Evolutionary conservation across 2,113 vertebrate genomes (phyloP).

Genomic region (Ailuropoda melanoleuca): DNA sequence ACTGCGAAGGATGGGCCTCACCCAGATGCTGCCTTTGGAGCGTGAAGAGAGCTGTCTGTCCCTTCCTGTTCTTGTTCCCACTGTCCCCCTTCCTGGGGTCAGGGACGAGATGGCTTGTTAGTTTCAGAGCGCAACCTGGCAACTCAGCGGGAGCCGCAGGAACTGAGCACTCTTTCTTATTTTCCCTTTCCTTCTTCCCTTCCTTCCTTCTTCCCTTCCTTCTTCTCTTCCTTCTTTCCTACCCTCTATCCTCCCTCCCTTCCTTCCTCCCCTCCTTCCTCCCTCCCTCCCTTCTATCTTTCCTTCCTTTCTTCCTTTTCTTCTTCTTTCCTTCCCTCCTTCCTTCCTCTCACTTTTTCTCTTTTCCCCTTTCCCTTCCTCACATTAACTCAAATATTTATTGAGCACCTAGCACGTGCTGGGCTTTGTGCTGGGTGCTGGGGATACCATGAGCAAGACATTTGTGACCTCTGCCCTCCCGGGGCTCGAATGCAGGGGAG

Average conservation of each 20-base stretch:
- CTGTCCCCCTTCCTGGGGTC: not conserved
- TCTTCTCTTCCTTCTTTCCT: not conserved
- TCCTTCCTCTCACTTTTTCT: not conserved
- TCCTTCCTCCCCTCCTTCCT: too few species aligned
- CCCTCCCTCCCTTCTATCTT: too few species aligned
- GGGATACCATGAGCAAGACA: not conserved
- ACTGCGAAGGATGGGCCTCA: not conserved
- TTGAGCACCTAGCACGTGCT: not conserved
- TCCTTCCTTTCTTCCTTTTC: too few species aligned
- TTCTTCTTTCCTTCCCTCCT: not conserved
- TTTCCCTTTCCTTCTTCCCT: not conserved
- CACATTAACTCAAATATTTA: not conserved
- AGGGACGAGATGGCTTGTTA: not conserved
- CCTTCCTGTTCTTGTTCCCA: not conserved
- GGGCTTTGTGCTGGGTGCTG: not conserved
- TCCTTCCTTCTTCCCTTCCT: too few species aligned
- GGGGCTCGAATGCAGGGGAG: not conserved
- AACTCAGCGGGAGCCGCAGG: too few species aligned
- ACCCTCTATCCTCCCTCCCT: too few species aligned
- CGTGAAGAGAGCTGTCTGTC: not conserved
- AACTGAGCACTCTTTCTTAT: not conserved
- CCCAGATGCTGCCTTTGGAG: not conserved
- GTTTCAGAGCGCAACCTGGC: not conserved
- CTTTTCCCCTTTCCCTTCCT: not conserved
- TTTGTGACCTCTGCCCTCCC: not conserved